Base-by-base conservation (phyloP, 2,888 invertebrate genomes). In the Orchesella flavescens region DNA sequence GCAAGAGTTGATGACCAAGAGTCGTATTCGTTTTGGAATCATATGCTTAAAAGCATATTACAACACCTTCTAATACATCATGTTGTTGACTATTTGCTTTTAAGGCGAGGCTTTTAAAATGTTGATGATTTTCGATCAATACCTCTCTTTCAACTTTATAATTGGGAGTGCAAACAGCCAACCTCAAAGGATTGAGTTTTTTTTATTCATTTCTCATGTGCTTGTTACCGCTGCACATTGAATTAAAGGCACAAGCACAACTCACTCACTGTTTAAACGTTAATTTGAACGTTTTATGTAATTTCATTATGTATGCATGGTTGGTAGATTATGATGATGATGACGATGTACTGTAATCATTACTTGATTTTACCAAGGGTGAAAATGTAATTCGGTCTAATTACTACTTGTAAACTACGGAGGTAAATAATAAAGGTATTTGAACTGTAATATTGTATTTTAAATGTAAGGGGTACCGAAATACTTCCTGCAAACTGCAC, bases 321-420 rank as follows among this genome's bases (percentile, higher is more conserved):
- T 17, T 10, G 34, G 43, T 17, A 15, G 44, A 65, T 43, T 65
- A 44, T 34, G 13, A n/a, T 15, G 43, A 17, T n/a, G n/a, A 19
- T 46, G 13, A 21, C 15, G 15, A 46, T 66, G 66, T 66, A 19
- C 69, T n/a, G 53, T 53, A 24, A 23, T 69, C 7, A 46, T 68
- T 69, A 53, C 69, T 53, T 69, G 53, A 69, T 69, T 69, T 69
- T 23, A 69, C 53, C 23, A 24, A 53, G 23, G 23, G 69, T 49
- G 49, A 53, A 69, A 69, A 69, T 69, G 53, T 17, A 69, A 69
- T 69, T 69, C 53, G 69, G 23, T 24, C 69, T 69, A 69, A 69
- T 69, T 69, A 69, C 53, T 21, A 44, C 44, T 19, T 69, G 69
- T 24, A 19, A 69, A 69, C 10, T n/a, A 24, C 15, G 69, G 34